Evolutionary conservation across 1,140 invertebrate species (phyloP).

Genomic region (Hyles euphorbiae): DNA sequence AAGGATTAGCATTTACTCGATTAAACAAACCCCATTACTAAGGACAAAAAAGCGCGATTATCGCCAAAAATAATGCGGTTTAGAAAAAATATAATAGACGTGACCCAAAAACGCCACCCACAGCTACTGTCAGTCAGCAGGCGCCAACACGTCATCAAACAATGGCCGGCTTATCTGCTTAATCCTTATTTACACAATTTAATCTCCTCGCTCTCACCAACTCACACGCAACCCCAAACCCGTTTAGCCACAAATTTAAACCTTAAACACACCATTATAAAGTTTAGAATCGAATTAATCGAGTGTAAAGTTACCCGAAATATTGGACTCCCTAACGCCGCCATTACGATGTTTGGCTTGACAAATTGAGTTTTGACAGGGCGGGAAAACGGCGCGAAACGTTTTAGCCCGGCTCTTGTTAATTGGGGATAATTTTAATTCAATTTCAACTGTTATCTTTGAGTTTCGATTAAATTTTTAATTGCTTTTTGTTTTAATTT

Average conservation of each 20-base stretch:
- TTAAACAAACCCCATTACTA: background rate
- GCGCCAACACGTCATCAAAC: conserved; percentile 61
- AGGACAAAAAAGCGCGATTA: background rate
- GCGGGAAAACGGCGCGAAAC: conserved; percentile 48
- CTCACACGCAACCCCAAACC: conserved; percentile 26
- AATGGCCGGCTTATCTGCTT: conserved; percentile 64
- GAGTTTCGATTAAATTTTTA: conserved; percentile 32
- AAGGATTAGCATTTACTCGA: background rate
- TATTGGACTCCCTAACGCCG: conserved; percentile 32
- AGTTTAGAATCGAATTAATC: conserved; percentile 21
- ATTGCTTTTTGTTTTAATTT: conserved; percentile 31
- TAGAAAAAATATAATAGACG: conserved; percentile 14
- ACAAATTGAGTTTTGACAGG: conserved; percentile 72
- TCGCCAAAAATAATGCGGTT: background rate
- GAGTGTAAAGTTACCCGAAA: background rate
- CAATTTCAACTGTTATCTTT: conserved; percentile 49
- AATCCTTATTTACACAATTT: conserved; percentile 74
- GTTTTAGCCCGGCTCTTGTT: conserved; percentile 46
- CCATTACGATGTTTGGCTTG: conserved; percentile 64
- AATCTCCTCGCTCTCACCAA: conserved; percentile 39
- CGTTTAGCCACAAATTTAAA: conserved; percentile 10
- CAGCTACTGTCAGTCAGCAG: conserved; percentile 35
- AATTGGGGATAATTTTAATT: conserved; percentile 55
- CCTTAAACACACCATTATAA: background rate
- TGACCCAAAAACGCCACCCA: conserved; percentile 56